Percentiles rank a stretch among this genome's conserved stretches.
These are phyloP conservation scores for Marmota flaviventris DNA, from an alignment of 2,113 vertebrate species.

Conservation along the genomic window DNA sequence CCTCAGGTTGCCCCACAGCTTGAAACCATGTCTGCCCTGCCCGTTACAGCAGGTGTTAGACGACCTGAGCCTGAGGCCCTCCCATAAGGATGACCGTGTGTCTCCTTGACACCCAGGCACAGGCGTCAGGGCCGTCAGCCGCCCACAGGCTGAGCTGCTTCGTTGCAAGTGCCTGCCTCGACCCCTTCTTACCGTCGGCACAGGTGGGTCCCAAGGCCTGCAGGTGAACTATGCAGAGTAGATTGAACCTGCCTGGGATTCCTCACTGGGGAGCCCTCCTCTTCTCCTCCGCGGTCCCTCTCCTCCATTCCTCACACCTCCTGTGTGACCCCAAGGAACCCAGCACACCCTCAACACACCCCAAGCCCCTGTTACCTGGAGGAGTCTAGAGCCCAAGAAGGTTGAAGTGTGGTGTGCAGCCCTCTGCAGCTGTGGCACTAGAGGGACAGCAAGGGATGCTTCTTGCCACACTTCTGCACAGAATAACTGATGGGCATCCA, in stretches of 20 bases:
- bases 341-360: not conserved
- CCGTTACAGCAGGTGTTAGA: not conserved
- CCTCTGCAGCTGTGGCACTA: fast-evolving
- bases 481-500: not conserved
- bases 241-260: not conserved
- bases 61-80: not conserved
- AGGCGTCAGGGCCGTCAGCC: too few relatives aligned
- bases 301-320: not conserved
- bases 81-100: not conserved
- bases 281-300: too few relatives aligned
- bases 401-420: too few relatives aligned
- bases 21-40: fast-evolving
- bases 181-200: not conserved
- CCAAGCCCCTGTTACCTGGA: too few relatives aligned
- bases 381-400: not conserved
- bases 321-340: too few relatives aligned
- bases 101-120: not conserved
- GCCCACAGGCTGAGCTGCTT: not conserved
- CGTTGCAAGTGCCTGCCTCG: fast-evolving
- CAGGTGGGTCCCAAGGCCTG: not conserved
- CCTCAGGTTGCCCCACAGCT: too few relatives aligned
- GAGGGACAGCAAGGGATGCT: too few relatives aligned
- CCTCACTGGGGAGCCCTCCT: not conserved
- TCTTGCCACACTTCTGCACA: not conserved
- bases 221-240: not conserved